These are phyloP conservation scores for Microplitis demolitor DNA, from an alignment of 1,140 invertebrate genomes.

Conservation along the genomic window DNA sequence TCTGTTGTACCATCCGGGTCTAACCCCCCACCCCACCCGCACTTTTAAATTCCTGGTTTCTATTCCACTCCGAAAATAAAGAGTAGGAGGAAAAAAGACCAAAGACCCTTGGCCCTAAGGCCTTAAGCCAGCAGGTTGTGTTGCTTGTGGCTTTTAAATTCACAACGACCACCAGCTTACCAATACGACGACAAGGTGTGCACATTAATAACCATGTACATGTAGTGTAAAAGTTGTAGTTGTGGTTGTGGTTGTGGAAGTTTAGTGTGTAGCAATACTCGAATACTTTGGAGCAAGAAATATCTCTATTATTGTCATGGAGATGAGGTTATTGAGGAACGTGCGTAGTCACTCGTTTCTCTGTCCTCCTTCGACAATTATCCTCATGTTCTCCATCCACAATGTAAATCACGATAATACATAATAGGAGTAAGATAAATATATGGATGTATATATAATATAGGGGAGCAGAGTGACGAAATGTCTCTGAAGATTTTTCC, in stretches of 20 bases:
- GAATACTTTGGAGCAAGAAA: conserved; percentile 35
- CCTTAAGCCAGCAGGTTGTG: conserved; percentile 5
- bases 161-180: conserved; percentile 28
- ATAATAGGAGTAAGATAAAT: no score
- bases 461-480: no score
- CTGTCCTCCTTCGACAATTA: neutral
- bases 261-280: neutral
- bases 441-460: no score
- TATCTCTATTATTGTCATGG: conserved; percentile 61
- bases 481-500: no score
- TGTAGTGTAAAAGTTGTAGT: no score
- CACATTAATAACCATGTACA: no score
- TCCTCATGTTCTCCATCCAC: neutral
- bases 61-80: conserved; percentile 6
- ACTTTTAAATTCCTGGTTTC: conserved; percentile 21
- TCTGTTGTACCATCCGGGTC: conserved; percentile 14
- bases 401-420: no score
- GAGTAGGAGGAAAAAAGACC: neutral
- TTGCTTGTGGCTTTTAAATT: conserved; percentile 43
- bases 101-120: conserved; percentile 10
- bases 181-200: neutral
- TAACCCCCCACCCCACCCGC: neutral
- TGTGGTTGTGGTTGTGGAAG: neutral
- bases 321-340: conserved; percentile 39
- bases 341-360: neutral